Base-by-base conservation (phyloP, 2,797 vertebrate species). In the Chloroceryle inda region DNA sequence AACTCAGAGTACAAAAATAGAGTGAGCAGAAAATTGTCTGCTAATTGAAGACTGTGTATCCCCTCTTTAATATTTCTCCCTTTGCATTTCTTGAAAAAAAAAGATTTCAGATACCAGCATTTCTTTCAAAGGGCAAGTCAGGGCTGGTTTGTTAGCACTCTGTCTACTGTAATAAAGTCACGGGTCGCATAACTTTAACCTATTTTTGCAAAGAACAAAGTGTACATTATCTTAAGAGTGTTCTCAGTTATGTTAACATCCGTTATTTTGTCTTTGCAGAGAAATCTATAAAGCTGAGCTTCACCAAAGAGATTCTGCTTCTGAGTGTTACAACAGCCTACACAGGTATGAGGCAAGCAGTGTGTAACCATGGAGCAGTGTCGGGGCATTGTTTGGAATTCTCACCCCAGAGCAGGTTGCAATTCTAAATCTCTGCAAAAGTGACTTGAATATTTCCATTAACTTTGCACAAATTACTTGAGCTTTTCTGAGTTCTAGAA, bases 231-330 rank as follows among this genome's bases (percentile, higher is more conserved):
- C 10, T 79, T 35, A 56, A 21, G 19, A 7, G 9, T 16, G 9
- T 40, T 44, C 42, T 7, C 27, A 29, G 13, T 74, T 76, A 18
- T 55, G 58, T 49, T 92, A 45, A 82, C 89, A 71, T 89, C 33
- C 49, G 50, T 80, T 92, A 4, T 88, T 63, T 4, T 92, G 74
- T 94, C 33, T 91, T 96, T 88, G 26, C 98, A 99, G 99, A 98
- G 75, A 99, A 97, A 92, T 99, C 99, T 4, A 97, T 99, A 85
- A 98, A 98, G 89, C 92, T 99, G 52, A 98, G 98, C 27, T 93
- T 98, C 92, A 99, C 99, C 92, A 99, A 98, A 92, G 99, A 99
- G 96, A 99, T 99, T 98, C 94, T 99, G 83, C 98, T 99, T 45
- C 99, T 99, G 52, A 99, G 99, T 62, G 3, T 98, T 27, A 98